Conservation (phyloP, 2,113 vertebrate genomes). For the Hippocampus mohnikei region DNA sequence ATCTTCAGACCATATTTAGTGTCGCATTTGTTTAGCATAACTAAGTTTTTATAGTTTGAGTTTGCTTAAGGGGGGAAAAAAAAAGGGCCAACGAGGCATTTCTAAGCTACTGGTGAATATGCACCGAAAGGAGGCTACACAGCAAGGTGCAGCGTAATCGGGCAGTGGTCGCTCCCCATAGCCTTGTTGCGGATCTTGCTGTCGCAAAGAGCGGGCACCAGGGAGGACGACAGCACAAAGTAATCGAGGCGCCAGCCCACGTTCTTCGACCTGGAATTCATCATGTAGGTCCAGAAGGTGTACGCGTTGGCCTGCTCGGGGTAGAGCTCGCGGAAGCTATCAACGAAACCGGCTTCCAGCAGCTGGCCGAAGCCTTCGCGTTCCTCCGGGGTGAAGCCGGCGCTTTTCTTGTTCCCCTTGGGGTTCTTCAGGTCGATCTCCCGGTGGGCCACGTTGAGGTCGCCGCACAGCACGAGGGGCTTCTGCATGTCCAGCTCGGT, state of each 20-base stretch:
- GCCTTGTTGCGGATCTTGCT: conserved; percentile 85
- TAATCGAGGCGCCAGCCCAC: conserved; percentile 92
- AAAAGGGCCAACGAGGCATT: conserved; percentile 1
- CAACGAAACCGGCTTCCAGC: conserved; percentile 75
- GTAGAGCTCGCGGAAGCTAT: conserved; percentile 86
- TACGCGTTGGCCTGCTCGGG: conserved; percentile 79
- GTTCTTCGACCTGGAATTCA: conserved; percentile 83
- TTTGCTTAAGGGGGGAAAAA: background rate
- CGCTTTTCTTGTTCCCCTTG: conserved; percentile 86
- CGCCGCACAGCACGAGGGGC: conserved; percentile 84
- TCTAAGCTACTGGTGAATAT: conserved; percentile 7
- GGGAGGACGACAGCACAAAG: conserved; percentile 79
- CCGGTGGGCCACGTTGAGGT: conserved; percentile 87
- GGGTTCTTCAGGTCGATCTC: conserved; percentile 89
- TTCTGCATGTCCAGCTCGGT: conserved; percentile 78
- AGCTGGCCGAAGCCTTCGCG: conserved; percentile 80
- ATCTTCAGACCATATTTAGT: conserved; percentile 24
- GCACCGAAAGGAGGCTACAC: conserved; percentile 57
- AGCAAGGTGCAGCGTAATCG: conserved; percentile 81
- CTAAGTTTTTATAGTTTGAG: background rate
- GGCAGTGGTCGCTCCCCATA: conserved; percentile 88
- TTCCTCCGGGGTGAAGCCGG: conserved; percentile 85
- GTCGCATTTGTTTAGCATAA: conserved; percentile 23
- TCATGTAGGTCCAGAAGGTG: conserved; percentile 94
- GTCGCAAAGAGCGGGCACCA: conserved; percentile 80